Conservation (phyloP, 2,888 invertebrate genomes). For the Limnephilus lunatus region DNA sequence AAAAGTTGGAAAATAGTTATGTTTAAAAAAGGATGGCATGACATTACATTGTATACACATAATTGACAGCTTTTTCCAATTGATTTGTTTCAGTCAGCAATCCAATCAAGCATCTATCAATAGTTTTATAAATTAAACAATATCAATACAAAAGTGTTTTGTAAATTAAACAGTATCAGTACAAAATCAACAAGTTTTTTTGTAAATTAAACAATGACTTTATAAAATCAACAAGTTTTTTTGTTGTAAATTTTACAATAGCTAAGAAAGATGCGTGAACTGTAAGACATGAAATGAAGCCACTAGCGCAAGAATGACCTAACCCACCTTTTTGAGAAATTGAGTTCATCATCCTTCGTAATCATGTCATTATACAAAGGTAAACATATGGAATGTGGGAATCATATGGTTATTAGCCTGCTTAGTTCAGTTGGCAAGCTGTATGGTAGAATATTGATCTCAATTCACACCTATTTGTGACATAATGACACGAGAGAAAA, state of each 20-base stretch:
- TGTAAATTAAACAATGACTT: no score
- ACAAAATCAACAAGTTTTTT: background rate
- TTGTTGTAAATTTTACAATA: background rate
- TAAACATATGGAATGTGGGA: no score
- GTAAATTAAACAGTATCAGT: background rate
- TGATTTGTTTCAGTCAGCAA: conserved; percentile 24
- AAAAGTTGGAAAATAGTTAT: background rate
- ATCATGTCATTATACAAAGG: no score
- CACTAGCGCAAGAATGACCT: background rate
- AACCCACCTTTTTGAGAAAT: background rate
- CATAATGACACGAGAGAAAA: background rate
- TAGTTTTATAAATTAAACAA: background rate
- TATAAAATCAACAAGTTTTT: background rate
- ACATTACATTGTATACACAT: conserved; percentile 19
- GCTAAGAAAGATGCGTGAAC: background rate
- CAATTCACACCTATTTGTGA: background rate
- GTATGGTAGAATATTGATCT: no score
- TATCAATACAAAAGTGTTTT: background rate
- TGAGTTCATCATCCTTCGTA: no score
- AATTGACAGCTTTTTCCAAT: conserved; percentile 27
- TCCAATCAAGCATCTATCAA: background rate
- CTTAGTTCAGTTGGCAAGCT: no score
- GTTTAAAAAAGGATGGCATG: background rate
- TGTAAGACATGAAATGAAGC: background rate
- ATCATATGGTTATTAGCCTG: no score